Percentiles rank a stretch among this genome's conserved stretches.
These are phyloP conservation scores for Chamaetylas fuelleborni DNA, from an alignment of 2,113 vertebrate genomes.

Conservation along the genomic window DNA sequence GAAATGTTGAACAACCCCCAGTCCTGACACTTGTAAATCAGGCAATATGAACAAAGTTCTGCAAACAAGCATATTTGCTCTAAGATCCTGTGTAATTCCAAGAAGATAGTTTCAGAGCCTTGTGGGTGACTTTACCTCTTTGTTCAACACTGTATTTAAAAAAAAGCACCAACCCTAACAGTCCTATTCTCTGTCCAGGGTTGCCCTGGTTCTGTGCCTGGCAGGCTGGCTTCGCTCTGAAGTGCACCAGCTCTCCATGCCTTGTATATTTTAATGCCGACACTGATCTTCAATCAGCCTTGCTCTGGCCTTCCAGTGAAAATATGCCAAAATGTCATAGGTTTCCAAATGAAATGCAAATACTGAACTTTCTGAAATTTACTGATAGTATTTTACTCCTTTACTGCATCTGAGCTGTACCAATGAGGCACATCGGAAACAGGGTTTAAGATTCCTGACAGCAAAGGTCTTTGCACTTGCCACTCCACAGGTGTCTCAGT, in stretches of 20 bases:
- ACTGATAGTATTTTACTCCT: slow-evolving; percentile 41
- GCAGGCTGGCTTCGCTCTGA: not conserved
- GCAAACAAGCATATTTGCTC: not conserved
- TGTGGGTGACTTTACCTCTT: not conserved
- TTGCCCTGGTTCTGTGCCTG: not conserved
- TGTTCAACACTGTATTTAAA: not conserved
- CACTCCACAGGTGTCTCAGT: not conserved
- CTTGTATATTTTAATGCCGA: not conserved
- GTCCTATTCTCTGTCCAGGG: not conserved
- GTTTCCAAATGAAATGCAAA: slow-evolving; percentile 68
- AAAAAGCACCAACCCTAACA: not conserved
- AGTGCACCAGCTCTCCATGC: not conserved
- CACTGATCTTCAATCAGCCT: slow-evolving; percentile 54
- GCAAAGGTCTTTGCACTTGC: slow-evolving; percentile 7
- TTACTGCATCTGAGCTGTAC: slow-evolving; percentile 10
- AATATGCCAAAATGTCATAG: slow-evolving; percentile 55
- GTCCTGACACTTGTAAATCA: not conserved
- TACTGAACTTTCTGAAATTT: slow-evolving; percentile 65
- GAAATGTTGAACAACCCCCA: not conserved
- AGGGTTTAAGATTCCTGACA: slow-evolving; percentile 20
- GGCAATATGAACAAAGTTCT: not conserved
- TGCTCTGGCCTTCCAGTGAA: slow-evolving; percentile 47
- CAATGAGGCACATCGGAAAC: not conserved
- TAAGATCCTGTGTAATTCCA: not conserved
- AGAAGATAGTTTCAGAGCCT: not conserved